Evolutionary conservation across 2,888 invertebrate genomes (phyloP).

Genomic region (Selenia dentaria): DNA sequence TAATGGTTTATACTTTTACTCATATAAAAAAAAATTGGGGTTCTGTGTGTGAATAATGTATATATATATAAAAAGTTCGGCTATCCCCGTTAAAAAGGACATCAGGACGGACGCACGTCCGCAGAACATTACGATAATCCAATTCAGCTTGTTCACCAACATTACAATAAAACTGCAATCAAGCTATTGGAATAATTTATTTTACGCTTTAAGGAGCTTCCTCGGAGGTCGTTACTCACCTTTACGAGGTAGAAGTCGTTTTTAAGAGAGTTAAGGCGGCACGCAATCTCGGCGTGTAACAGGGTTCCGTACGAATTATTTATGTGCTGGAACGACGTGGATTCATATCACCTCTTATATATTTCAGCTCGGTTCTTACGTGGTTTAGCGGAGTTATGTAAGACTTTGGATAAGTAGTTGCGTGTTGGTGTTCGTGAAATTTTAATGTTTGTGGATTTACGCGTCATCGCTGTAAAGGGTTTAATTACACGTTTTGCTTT

Average conservation of each 20-base stretch:
- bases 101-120: not conserved
- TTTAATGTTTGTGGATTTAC: constrained; percentile 8
- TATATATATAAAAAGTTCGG: no score
- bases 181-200: constrained; percentile 62
- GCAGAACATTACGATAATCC: constrained; percentile 10
- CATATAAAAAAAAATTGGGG: no score
- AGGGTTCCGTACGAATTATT: constrained; percentile 59
- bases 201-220: constrained; percentile 49
- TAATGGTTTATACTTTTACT: no score
- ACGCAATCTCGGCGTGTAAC: constrained; percentile 68
- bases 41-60: no score
- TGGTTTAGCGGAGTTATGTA: constrained; percentile 19
- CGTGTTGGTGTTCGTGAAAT: constrained; percentile 9
- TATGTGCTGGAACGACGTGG: constrained; percentile 48
- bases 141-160: constrained; percentile 20
- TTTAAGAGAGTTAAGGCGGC: constrained; percentile 67
- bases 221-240: constrained; percentile 60
- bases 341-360: constrained; percentile 45
- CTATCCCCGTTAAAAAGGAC: no score
- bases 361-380: constrained; percentile 25
- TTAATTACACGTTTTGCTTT: not conserved
- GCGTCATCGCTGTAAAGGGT: constrained; percentile 1
- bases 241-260: constrained; percentile 72
- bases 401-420: constrained; percentile 19
- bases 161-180: constrained; percentile 52